Conservation (phyloP, 2,113 vertebrate genomes). For the Sinocyclocheilus grahami region DNA sequence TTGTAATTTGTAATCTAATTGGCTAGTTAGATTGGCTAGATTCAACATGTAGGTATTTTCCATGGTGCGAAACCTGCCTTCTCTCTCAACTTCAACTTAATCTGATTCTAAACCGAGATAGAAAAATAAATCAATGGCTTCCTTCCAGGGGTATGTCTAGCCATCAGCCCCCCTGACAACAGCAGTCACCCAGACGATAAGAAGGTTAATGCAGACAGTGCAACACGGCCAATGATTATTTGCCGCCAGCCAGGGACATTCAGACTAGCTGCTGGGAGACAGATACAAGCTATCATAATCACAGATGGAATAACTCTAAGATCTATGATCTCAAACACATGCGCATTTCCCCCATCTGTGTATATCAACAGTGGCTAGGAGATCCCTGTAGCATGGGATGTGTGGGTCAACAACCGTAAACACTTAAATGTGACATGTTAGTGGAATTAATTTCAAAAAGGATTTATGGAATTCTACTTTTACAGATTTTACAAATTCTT, state of each 20-base stretch:
- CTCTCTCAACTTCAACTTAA: conserved; percentile 57
- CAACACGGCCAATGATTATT: conserved; percentile 62
- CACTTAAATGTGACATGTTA: neutral
- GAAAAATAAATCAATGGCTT: conserved; percentile 57
- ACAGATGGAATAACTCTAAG: neutral
- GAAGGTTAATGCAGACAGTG: conserved; percentile 67
- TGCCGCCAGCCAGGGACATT: conserved; percentile 41
- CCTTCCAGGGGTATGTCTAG: conserved; percentile 58
- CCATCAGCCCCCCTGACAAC: conserved; percentile 61
- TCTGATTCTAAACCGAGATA: conserved; percentile 64
- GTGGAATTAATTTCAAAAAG: conserved; percentile 8
- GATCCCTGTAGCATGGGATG: neutral
- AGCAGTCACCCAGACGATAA: conserved; percentile 61
- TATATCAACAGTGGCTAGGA: conserved; percentile 1
- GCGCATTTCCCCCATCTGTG: neutral
- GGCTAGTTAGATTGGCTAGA: neutral
- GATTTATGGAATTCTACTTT: neutral
- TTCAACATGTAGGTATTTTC: conserved; percentile 65
- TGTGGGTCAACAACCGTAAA: neutral
- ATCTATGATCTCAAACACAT: conserved; percentile 6
- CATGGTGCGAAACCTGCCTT: conserved; percentile 54
- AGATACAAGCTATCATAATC: conserved; percentile 4
- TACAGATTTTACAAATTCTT: neutral
- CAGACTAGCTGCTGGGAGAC: conserved; percentile 27
- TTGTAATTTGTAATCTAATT: neutral